Percentiles rank a stretch among this genome's conserved stretches.
Conservation (phyloP, 2,797 vertebrate species). For the Spinus pinus region DNA sequence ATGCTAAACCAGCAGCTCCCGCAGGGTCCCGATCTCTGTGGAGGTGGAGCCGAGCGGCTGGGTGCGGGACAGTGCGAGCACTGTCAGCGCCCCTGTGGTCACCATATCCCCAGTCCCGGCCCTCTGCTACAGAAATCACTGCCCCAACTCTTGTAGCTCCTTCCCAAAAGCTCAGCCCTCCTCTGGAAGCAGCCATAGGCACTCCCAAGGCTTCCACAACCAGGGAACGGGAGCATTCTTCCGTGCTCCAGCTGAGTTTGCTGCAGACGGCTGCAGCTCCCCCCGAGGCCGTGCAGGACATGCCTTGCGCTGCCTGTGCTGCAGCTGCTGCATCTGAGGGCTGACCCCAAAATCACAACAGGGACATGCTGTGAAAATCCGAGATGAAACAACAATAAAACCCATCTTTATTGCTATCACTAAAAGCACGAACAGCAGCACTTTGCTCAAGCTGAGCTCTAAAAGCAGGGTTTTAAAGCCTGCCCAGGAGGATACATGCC, state of each 20-base stretch:
- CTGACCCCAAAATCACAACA: neutral
- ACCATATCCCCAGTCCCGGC: neutral
- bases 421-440: constrained; percentile 1
- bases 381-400: neutral
- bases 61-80: fast-evolving
- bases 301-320: neutral
- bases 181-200: neutral
- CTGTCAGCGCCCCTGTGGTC: too few relatives aligned
- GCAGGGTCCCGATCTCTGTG: fast-evolving
- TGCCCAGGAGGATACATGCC: neutral
- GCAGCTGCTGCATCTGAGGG: neutral
- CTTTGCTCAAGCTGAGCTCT: constrained; percentile 19
- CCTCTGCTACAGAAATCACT: neutral
- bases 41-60: neutral
- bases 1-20: neutral
- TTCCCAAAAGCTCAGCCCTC: neutral
- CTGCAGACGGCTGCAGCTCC: neutral
- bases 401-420: neutral
- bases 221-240: neutral
- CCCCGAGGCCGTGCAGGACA: fast-evolving
- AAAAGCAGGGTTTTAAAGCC: neutral
- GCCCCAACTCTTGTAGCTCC: neutral
- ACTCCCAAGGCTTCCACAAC: neutral
- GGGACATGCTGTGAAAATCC: neutral
- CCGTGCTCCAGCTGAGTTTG: neutral